A percentile compares a stretch with the other conserved stretches of the same genome.
These are phyloP conservation scores for Siderastrea siderea DNA, from an alignment of 92 coral and sea anemone species.

Conservation along the genomic window DNA sequence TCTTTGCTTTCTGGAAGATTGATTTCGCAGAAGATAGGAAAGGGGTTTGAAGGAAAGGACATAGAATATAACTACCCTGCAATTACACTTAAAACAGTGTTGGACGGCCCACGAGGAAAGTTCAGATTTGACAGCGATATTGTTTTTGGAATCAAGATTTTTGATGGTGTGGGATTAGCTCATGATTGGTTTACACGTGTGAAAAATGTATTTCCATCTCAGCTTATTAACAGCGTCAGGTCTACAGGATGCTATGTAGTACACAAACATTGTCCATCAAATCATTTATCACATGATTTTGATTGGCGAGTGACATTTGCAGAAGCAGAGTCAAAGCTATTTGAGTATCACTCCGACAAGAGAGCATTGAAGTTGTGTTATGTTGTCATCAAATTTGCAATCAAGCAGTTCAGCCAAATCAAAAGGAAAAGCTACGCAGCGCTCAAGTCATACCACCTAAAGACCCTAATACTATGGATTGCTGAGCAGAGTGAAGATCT, in stretches of 20 bases:
- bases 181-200: constrained; percentile 13
- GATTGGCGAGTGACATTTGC: constrained; percentile 41
- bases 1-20: constrained; percentile 32
- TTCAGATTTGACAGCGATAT: constrained; percentile 28
- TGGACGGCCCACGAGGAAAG: constrained; percentile 46
- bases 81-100: constrained; percentile 15
- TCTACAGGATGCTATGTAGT: constrained; percentile 11
- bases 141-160: constrained; percentile 32
- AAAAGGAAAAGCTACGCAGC: constrained; percentile 25
- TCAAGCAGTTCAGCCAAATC: constrained; percentile 24
- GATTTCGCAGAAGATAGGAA: constrained; percentile 22
- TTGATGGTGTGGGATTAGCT: background rate
- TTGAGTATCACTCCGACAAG: constrained; percentile 38
- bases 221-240: constrained; percentile 29
- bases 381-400: constrained; percentile 33
- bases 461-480: constrained; percentile 30
- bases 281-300: constrained; percentile 24
- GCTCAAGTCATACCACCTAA: constrained; percentile 26
- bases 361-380: constrained; percentile 25
- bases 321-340: constrained; percentile 36
- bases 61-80: constrained; percentile 32
- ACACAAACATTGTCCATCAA: constrained; percentile 25
- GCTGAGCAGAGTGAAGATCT: constrained; percentile 20
- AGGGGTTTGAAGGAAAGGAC: background rate
- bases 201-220: constrained; percentile 7